phyloP scores from a whole-genome alignment of 2,113 vertebrate species.

The Acanthochromis polyacanthus region DNA sequence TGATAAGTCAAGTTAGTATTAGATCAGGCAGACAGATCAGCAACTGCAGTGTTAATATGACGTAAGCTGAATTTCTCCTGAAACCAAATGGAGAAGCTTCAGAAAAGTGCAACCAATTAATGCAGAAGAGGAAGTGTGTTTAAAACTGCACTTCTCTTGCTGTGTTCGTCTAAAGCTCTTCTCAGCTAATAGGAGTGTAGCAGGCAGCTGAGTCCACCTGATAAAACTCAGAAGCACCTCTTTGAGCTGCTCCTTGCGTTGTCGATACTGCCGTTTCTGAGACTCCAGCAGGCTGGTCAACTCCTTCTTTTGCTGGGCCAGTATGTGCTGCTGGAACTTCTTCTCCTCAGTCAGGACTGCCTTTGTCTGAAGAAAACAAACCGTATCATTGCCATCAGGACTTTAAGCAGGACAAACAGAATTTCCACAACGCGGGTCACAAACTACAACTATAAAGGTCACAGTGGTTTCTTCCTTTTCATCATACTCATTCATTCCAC shows the following conservation, averaged over 20 bases:
- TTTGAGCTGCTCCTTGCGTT: conserved; percentile 94
- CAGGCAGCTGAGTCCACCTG: neutral
- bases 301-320: conserved; percentile 94
- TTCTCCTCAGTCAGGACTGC: conserved; percentile 89
- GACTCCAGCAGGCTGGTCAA: conserved; percentile 88
- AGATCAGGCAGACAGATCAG: neutral
- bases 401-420: neutral
- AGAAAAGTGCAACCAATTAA: neutral
- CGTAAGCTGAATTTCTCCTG: too few species aligned
- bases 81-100: too few species aligned
- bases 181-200: neutral
- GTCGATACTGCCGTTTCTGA: conserved; percentile 92
- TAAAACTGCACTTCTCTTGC: neutral
- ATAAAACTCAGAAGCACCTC: conserved; percentile 81
- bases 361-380: conserved; percentile 78
- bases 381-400: too few species aligned
- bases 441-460: neutral
- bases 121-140: neutral
- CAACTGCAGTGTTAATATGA: too few species aligned
- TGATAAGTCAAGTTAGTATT: too few species aligned
- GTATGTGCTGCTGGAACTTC: conserved; percentile 95
- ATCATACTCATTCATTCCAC: neutral
- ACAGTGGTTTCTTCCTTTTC: neutral
- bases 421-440: neutral
- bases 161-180: neutral